Evolutionary conservation across 2,888 invertebrate species (phyloP), one percentile per base, ranked within the genome.

Genomic region (Nasonovia ribisnigri): DNA sequence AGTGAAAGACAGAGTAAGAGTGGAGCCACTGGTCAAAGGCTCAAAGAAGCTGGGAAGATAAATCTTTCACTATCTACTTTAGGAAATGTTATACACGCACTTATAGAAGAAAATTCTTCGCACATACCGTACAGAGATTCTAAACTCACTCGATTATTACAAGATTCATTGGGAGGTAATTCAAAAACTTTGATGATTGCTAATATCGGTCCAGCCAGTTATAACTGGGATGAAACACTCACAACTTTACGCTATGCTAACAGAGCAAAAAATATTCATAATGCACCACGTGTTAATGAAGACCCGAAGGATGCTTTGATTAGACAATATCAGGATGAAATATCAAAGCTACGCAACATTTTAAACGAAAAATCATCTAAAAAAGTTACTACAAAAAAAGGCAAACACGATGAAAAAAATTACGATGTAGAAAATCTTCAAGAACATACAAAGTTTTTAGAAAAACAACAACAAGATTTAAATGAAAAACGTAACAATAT

Each of bases 161-260:
- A 99, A 96, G 99, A 99, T 96, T 99, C 99, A 0, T 96, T 99
- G 88, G 99, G 99, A 94, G 99, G 99, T 24, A 99, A 99, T 96
- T 99, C 99, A 88, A 99, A 99, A 96, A 99, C 99, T 2, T 98
- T 99, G 93, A 99, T 99, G 99, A 98, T 99, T 93, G 99, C 99
- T 24, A 99, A 99, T 96, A 98, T 99, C 95, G 99, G 99, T 0
- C 99, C 99, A 51, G 99, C 99, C 43, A 98, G 98, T 95, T 99
- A 98, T 96, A 99, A 99, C 96, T 99, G 98, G 96, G 99, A 99
- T 95, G 99, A 99, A 96, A 99, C 99, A 5, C 96, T 99, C 95
- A 99, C 99, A 60, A 99, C 99, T n/a, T 96, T 99, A 94, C 97
- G 99, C 57, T 99, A 99, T 96, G 99, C 99, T 5, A 99, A 98